These are phyloP conservation scores for Melanotaenia duboulayi DNA, from an alignment of 2,113 vertebrate species.

Conservation along the genomic window DNA sequence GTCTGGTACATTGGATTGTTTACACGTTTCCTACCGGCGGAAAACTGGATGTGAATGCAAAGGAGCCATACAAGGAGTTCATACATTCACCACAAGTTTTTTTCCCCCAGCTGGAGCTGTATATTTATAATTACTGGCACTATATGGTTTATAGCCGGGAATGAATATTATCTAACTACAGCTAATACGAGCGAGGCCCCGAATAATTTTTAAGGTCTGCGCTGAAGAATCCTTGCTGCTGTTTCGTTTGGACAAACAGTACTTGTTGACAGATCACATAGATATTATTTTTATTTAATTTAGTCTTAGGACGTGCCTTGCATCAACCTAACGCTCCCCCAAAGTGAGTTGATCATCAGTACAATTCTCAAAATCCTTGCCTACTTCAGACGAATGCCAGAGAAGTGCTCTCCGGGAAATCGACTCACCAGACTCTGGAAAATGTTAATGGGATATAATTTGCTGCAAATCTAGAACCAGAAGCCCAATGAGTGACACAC, in stretches of 20 bases:
- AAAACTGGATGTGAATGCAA: constrained; percentile 62
- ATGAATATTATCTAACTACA: constrained; percentile 44
- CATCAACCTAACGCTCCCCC: constrained; percentile 11
- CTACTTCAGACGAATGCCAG: constrained; percentile 65
- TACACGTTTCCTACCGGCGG: constrained; percentile 44
- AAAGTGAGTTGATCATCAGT: constrained; percentile 40
- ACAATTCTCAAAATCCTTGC: constrained; percentile 42
- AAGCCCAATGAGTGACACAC: constrained; percentile 99
- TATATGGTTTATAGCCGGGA: constrained; percentile 32
- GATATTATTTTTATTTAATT: constrained; percentile 12
- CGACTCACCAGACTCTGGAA: constrained; percentile 76
- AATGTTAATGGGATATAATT: constrained; percentile 92
- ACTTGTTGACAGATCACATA: constrained; percentile 9
- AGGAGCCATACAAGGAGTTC: constrained; percentile 49
- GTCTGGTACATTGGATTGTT: constrained; percentile 57
- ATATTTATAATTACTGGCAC: constrained; percentile 54
- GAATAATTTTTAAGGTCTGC: constrained; percentile 42
- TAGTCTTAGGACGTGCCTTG: constrained; percentile 44
- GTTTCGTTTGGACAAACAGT: constrained; percentile 28
- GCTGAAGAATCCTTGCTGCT: constrained; percentile 43
- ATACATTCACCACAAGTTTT: constrained; percentile 50
- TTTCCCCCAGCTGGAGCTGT: constrained; percentile 48
- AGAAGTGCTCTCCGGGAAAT: constrained; percentile 64
- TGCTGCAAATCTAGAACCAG: constrained; percentile 82
- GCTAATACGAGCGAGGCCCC: constrained; percentile 64